A percentile compares a stretch with the other conserved stretches of the same genome.
These are phyloP conservation scores for Pseudotriccus pelzelni DNA, from an alignment of 2,797 vertebrate genomes.

Conservation along the genomic window DNA sequence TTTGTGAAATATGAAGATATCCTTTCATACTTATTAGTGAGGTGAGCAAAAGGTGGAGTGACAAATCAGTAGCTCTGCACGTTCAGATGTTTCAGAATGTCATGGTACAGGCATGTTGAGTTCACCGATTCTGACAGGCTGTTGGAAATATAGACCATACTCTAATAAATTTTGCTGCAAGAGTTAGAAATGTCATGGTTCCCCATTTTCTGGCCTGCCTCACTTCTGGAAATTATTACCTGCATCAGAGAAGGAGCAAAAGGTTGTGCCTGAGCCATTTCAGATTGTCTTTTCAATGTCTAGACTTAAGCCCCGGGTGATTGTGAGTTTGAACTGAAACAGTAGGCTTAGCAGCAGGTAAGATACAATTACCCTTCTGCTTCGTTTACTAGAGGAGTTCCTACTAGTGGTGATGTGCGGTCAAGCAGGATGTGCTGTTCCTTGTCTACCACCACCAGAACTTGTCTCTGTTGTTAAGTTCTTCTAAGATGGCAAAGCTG, in stretches of 20 bases:
- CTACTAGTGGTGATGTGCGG: not conserved
- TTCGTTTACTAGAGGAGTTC: not conserved
- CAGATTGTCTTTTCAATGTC: not conserved
- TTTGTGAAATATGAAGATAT: not conserved
- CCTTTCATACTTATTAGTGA: not conserved
- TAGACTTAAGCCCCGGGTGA: not conserved
- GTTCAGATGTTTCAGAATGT: not conserved
- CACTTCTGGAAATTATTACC: not conserved
- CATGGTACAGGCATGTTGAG: not conserved
- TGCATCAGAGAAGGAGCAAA: not conserved
- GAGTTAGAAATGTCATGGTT: not conserved
- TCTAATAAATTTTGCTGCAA: not conserved
- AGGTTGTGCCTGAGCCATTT: not conserved
- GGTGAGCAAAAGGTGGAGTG: not conserved
- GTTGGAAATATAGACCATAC: not conserved
- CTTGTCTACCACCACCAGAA: not conserved
- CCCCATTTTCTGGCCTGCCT: not conserved
- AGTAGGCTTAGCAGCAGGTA: not conserved
- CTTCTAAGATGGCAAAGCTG: not conserved
- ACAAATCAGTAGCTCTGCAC: not conserved
- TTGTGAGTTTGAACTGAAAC: not conserved
- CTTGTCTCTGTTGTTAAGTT: not conserved
- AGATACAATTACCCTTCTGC: not conserved
- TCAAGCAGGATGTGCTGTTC: not conserved
- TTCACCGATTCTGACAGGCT: not conserved